phyloP scores from a whole-genome alignment of 2,113 vertebrate genomes.

The Brienomyrus longianalis region DNA sequence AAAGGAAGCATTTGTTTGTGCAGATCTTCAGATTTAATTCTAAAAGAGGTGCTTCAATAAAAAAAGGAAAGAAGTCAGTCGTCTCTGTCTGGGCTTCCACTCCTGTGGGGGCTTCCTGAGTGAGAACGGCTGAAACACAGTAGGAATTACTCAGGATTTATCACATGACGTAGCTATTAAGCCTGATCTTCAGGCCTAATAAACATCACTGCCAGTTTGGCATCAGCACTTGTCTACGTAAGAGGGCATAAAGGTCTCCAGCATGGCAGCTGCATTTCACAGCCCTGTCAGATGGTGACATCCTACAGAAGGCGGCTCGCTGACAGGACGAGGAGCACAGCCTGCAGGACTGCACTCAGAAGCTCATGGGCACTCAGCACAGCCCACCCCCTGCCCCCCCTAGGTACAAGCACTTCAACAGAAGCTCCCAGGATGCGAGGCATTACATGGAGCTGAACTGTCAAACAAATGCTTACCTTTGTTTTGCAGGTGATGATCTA shows the following conservation, averaged over 20 bases:
- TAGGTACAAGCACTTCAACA: neutral
- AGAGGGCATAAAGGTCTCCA: neutral
- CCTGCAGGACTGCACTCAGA: neutral
- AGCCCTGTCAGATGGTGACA: neutral
- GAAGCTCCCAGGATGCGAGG: neutral
- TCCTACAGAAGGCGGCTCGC: neutral
- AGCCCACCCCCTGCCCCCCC: neutral
- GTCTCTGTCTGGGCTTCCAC: constrained; percentile 72
- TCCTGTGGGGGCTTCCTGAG: constrained; percentile 73
- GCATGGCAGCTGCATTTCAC: neutral
- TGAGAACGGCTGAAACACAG: constrained; percentile 65
- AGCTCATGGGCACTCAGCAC: neutral
- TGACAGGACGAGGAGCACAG: neutral
- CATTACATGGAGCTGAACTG: neutral
- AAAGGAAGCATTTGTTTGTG: neutral
- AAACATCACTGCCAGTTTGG: neutral
- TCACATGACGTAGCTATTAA: neutral
- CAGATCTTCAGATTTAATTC: neutral
- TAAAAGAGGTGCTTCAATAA: neutral
- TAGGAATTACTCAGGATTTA: neutral
- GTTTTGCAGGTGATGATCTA: constrained; percentile 70
- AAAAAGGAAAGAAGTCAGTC: constrained; percentile 33
- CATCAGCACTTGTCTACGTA: neutral
- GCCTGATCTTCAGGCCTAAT: neutral
- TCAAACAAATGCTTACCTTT: constrained; percentile 61